These are phyloP conservation scores for Poecilia wingei DNA, from an alignment of 2,797 vertebrate species.

Conservation along the genomic window DNA sequence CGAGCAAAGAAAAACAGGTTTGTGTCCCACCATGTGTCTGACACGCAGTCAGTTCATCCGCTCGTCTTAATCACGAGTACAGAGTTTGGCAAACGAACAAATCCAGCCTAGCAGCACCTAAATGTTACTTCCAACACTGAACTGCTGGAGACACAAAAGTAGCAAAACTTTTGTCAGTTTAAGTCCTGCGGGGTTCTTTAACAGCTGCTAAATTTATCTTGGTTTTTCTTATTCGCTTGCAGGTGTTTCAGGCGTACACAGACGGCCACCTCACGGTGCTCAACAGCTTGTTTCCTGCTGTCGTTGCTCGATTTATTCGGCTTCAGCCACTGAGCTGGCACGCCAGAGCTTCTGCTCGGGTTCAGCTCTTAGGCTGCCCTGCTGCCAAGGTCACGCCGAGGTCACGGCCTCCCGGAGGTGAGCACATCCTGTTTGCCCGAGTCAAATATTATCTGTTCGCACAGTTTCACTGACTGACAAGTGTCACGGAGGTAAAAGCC, in stretches of 20 bases:
- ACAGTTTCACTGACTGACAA: not conserved
- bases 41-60: not conserved
- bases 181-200: slow-evolving; percentile 5
- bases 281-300: slow-evolving; percentile 84
- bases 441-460: not conserved
- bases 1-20: slow-evolving; percentile 84
- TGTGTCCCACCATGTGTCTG: not conserved
- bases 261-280: slow-evolving; percentile 78
- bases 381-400: slow-evolving; percentile 46
- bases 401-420: slow-evolving; percentile 48
- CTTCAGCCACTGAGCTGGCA: slow-evolving; percentile 80
- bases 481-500: not conserved
- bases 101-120: not conserved
- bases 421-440: slow-evolving; percentile 6
- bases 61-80: not conserved
- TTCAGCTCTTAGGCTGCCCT: slow-evolving; percentile 84
- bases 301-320: slow-evolving; percentile 82
- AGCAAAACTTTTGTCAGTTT: not conserved
- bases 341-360: slow-evolving; percentile 66
- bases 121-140: not conserved
- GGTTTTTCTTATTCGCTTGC: slow-evolving; percentile 16
- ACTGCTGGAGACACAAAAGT: not conserved
- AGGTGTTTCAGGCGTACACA: slow-evolving; percentile 85
- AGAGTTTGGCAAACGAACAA: not conserved
- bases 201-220: slow-evolving; percentile 23